phyloP scores from a whole-genome alignment of 2,113 vertebrate species.

The Chaetodon auriga region DNA sequence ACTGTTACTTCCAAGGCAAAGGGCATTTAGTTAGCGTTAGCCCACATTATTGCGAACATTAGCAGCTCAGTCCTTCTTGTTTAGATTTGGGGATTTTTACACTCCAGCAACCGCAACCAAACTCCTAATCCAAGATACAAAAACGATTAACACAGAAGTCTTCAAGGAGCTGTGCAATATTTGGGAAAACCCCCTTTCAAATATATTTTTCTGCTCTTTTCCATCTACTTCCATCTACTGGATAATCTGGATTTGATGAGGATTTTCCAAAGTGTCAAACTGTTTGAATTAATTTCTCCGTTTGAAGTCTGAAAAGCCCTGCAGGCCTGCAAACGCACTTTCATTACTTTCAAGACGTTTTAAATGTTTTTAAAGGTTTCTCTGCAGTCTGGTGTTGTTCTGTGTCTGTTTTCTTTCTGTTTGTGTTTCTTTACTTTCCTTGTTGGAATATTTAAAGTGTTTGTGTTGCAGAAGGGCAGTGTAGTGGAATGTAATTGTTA shows the following conservation, averaged over 20 bases:
- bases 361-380: constrained; percentile 2
- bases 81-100: too few relatives aligned
- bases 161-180: neutral
- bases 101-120: too few relatives aligned
- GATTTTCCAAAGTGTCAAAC: neutral
- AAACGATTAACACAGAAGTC: too few relatives aligned
- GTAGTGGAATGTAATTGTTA: constrained; percentile 39
- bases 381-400: constrained; percentile 6
- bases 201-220: too few relatives aligned
- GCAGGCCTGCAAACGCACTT: constrained; percentile 51
- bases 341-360: neutral
- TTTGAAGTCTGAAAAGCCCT: neutral
- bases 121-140: too few relatives aligned
- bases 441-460: constrained; percentile 1
- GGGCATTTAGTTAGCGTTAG: too few relatives aligned
- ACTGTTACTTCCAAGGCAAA: too few relatives aligned
- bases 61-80: too few relatives aligned
- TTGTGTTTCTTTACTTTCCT: neutral
- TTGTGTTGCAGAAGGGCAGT: neutral
- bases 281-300: neutral
- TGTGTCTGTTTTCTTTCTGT: neutral
- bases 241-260: neutral
- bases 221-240: too few relatives aligned
- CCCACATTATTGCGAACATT: too few relatives aligned
- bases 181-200: neutral